Base-by-base conservation (phyloP, 2,113 vertebrate species). In the Brachionichthys hirsutus region DNA sequence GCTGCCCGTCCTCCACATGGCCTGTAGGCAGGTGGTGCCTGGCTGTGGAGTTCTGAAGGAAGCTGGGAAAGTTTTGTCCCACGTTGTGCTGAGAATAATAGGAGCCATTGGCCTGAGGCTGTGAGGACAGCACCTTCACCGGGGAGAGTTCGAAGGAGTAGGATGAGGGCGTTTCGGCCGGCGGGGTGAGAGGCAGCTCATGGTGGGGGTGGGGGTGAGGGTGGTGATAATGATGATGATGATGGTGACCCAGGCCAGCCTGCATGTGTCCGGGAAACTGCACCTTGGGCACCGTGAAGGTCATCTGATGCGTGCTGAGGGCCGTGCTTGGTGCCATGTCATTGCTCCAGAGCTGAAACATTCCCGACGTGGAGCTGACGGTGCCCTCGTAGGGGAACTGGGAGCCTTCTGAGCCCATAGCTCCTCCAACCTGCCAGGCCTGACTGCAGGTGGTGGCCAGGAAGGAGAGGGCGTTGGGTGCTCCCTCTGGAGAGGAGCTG, bases 291-390 rank as follows among this genome's bases (percentile, higher is more conserved):
- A 93, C 83, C 0, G 89, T 89, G 76, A 94, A 93, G 24, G 93
- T 86, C 91, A 93, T 89, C 82, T 92, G 85, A 67, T 92, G 93
- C 5, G 91, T 85, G 45, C 86, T 85, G 41, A 93, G 85, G 49
- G 85, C 86, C 0, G 92, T 55, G 64, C 84, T 90, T 7, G 90
- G 83, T 0, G 91, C 36, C 67, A 92, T 82, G 2, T 94, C 92
- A 1, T 92, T 93, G 89, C 91, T 91, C 93, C 93, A 94, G 17
- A 94, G 82, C 77, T 92, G 93, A 75, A 94, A 93, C 93, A 94
- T 94, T 22, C 91, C 91, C 6, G 90, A 87, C 0, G 91, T 73
- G 54, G 91, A 88, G 49, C 87, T 90, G 62, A 91, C 88, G 0
- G 87, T 66, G 34, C 89, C 71, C 16, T 93, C 92, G 42, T 92